Evolutionary conservation across 2,797 vertebrate genomes (phyloP).

Genomic region (Sebastiscus albofasciatus): DNA sequence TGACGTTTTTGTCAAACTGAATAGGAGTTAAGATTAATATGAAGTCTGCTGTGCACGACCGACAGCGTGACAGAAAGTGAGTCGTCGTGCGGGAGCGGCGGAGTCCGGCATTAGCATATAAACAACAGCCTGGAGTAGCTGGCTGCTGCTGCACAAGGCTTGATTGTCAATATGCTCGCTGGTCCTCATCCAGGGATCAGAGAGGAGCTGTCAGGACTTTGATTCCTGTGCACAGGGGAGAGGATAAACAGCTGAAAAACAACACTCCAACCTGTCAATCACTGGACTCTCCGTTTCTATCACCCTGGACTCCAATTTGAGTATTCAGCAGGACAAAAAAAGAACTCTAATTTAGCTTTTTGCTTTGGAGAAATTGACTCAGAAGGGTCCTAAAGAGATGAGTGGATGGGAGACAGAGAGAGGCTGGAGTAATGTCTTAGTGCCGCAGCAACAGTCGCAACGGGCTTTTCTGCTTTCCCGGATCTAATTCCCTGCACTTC

Average conservation of each 20-base stretch:
- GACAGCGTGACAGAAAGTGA: constrained; percentile 23
- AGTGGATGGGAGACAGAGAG: neutral
- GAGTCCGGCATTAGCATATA: constrained; percentile 69
- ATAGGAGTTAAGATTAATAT: constrained; percentile 28
- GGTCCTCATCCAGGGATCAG: constrained; percentile 74
- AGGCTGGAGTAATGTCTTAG: neutral
- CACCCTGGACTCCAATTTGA: constrained; percentile 37
- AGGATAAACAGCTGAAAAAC: constrained; percentile 71
- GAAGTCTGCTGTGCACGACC: constrained; percentile 2
- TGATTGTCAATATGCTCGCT: constrained; percentile 70
- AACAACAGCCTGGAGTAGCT: constrained; percentile 56
- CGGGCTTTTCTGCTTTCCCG: neutral
- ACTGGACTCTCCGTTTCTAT: constrained; percentile 29
- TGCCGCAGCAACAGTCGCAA: neutral
- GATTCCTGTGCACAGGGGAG: constrained; percentile 61
- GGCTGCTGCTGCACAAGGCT: constrained; percentile 47
- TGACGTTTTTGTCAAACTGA: constrained; percentile 35
- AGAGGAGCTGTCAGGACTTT: constrained; percentile 66
- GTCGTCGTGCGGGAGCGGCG: constrained; percentile 10
- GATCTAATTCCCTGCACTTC: constrained; percentile 9
- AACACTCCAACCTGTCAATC: constrained; percentile 60
- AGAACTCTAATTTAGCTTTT: constrained; percentile 2
- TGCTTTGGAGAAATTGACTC: constrained; percentile 19
- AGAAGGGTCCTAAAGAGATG: constrained; percentile 12
- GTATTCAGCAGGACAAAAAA: constrained; percentile 12